These are phyloP conservation scores for Mechanitis messenoides DNA, from an alignment of 2,888 invertebrate species.

Conservation along the genomic window DNA sequence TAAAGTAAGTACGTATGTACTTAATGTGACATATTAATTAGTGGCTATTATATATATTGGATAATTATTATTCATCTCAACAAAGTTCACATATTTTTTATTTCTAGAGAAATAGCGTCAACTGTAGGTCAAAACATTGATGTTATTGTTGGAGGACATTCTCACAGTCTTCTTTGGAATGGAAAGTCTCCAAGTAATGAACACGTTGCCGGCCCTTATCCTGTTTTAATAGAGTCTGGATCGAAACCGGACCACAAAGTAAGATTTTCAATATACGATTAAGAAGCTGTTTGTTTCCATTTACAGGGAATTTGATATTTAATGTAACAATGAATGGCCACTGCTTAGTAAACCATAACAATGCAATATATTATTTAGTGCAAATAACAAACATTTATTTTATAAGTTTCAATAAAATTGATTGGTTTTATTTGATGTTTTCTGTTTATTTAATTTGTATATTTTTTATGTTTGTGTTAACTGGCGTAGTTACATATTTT, in stretches of 20 bases:
- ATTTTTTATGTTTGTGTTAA: too few species aligned
- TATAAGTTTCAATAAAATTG: neutral
- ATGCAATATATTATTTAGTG: neutral
- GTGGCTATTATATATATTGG: too few species aligned
- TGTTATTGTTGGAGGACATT: slow-evolving; percentile 89
- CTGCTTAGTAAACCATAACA: slow-evolving; percentile 1
- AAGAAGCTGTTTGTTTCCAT: neutral
- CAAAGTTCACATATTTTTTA: too few species aligned
- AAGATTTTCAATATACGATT: slow-evolving; percentile 7
- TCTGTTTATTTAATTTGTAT: too few species aligned
- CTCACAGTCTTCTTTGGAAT: slow-evolving; percentile 87
- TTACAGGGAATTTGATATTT: neutral
- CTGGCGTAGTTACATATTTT: too few species aligned
- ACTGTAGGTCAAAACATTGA: slow-evolving; percentile 82
- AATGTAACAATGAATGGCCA: neutral
- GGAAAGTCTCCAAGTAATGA: slow-evolving; percentile 74
- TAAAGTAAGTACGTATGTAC: too few species aligned
- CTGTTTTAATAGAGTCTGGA: slow-evolving; percentile 68
- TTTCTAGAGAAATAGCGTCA: slow-evolving; percentile 77
- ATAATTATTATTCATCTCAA: too few species aligned
- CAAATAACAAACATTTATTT: neutral
- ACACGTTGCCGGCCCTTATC: slow-evolving; percentile 79
- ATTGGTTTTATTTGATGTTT: too few species aligned
- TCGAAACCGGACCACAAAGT: slow-evolving; percentile 54
- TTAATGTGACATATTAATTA: too few species aligned